A percentile compares a stretch with the other conserved stretches of the same genome.
phyloP scores from a whole-genome alignment of 2,113 vertebrate species.

The Litocranius walleri region DNA sequence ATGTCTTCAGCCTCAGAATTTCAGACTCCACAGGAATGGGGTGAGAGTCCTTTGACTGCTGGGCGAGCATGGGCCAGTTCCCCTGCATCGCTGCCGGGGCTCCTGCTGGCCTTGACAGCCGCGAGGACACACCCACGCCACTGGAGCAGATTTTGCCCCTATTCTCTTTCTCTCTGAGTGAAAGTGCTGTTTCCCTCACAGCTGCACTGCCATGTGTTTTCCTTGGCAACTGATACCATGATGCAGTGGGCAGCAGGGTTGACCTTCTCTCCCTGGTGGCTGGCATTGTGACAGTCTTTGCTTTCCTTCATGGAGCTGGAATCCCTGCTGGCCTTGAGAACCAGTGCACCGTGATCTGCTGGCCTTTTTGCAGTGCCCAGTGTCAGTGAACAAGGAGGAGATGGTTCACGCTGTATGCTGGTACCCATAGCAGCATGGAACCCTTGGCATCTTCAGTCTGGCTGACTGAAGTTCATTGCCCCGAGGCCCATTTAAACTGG shows the following conservation, averaged over 20 bases:
- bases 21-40: background rate
- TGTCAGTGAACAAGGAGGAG: rapidly evolving
- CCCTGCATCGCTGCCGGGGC: background rate
- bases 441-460: background rate
- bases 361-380: background rate
- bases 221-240: background rate
- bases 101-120: background rate
- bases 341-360: background rate
- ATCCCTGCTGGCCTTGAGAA: background rate
- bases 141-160: background rate
- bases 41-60: background rate
- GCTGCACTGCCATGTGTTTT: background rate
- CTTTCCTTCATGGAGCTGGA: background rate
- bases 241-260: background rate
- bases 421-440: background rate
- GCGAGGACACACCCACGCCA: rapidly evolving
- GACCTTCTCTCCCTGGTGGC: background rate
- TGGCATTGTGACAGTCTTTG: background rate
- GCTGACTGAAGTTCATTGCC: background rate
- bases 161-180: background rate
- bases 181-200: background rate
- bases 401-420: background rate
- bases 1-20: background rate
- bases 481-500: background rate
- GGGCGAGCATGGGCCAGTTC: rapidly evolving